Conservation (phyloP, 2,888 invertebrate species). For the Cheilosia variabilis region DNA sequence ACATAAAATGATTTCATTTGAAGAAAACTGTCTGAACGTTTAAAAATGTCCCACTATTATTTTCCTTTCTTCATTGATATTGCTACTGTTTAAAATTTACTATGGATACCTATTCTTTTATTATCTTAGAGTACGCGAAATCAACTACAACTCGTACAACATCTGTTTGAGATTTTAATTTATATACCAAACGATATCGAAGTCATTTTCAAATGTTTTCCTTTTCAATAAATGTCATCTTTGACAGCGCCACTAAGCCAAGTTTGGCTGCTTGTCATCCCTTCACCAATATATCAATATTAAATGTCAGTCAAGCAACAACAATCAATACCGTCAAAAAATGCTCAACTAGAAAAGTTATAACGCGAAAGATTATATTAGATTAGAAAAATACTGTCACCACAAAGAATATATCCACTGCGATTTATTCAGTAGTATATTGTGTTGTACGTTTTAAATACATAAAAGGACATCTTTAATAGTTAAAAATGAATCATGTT, state of each 20-base stretch:
- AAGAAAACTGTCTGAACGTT: too few species aligned
- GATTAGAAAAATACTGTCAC: not conserved
- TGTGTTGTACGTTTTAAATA: not conserved
- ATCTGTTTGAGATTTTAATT: too few species aligned
- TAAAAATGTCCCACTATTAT: too few species aligned
- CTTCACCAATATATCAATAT: slow-evolving; percentile 19
- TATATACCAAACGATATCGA: too few species aligned
- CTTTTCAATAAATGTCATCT: too few species aligned
- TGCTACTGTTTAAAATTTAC: too few species aligned
- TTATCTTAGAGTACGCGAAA: too few species aligned
- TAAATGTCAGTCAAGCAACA: not conserved
- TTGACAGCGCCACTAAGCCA: not conserved
- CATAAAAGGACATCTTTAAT: slow-evolving; percentile 4
- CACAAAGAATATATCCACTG: not conserved
- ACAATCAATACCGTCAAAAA: not conserved
- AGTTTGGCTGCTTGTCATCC: not conserved
- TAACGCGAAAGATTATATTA: slow-evolving; percentile 5
- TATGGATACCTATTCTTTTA: not conserved
- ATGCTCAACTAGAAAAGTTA: not conserved
- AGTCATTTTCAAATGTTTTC: too few species aligned
- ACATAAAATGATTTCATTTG: too few species aligned
- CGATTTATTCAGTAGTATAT: not conserved
- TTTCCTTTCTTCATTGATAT: too few species aligned
- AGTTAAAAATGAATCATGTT: slow-evolving; percentile 60
- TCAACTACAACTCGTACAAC: too few species aligned